phyloP scores from a whole-genome alignment of 2,888 invertebrate genomes.

The Protula sp. region DNA sequence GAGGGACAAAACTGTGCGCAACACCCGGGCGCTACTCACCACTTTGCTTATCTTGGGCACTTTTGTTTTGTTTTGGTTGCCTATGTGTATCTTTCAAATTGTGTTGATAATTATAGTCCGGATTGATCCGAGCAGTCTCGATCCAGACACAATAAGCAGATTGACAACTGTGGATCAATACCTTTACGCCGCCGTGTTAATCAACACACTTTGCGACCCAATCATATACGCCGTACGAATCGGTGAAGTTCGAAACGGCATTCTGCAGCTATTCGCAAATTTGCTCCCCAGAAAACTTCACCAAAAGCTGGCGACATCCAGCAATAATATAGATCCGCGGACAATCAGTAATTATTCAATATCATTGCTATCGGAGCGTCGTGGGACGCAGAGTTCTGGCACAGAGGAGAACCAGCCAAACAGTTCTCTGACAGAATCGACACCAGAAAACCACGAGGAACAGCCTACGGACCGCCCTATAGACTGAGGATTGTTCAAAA shows the following conservation, averaged over 20 bases:
- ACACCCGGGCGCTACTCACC: constrained; percentile 6
- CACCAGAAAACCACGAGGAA: too few relatives aligned
- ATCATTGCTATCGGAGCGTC: too few relatives aligned
- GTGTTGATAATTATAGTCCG: constrained; percentile 1
- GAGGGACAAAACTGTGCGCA: too few relatives aligned
- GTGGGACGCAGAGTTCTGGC: too few relatives aligned
- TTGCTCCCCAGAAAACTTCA: too few relatives aligned
- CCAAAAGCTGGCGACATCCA: background rate
- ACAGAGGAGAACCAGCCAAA: too few relatives aligned
- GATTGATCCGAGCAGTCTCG: background rate
- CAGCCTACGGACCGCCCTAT: too few relatives aligned
- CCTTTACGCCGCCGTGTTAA: constrained; percentile 4
- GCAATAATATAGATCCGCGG: too few relatives aligned
- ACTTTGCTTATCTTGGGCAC: constrained; percentile 12
- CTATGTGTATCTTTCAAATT: constrained; percentile 3
- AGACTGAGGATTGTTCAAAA: too few relatives aligned
- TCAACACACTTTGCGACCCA: constrained; percentile 9
- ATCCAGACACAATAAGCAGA: background rate
- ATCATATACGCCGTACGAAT: constrained; percentile 10
- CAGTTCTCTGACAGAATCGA: too few relatives aligned
- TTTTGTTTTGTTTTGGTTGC: constrained; percentile 10
- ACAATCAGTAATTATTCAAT: too few relatives aligned
- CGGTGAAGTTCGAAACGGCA: constrained; percentile 1
- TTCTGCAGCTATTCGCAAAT: background rate
- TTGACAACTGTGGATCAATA: background rate